Evolutionary conservation across 1,140 invertebrate genomes (phyloP), one percentile per base, ranked within the genome.

Genomic region (Catajapyx aquilonaris): DNA sequence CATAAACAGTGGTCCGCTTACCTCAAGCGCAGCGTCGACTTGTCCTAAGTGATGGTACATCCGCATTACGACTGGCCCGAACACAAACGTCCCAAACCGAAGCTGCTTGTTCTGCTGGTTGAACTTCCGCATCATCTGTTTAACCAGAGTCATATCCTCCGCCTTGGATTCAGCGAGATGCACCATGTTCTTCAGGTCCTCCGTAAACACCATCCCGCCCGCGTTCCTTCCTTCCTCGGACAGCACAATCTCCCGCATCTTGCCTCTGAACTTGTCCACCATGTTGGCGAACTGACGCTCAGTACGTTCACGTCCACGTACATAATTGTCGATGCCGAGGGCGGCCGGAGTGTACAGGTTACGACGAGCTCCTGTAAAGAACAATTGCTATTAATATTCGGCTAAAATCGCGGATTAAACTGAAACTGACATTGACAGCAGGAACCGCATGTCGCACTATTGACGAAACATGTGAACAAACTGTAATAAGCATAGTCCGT

Each of bases 11-110:
- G n/a, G n/a, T n/a, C n/a, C n/a, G n/a, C n/a, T 46, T 49, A 68
- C 60, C 46, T 71, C 44, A 4, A 78, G 45, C 15, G 80, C 80
- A 35, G 68, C 47, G 35, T 71, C 59, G 16, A 75, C 69, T 49
- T 74, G 65, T 49, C 81, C 70, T 5, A 81, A 51, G 46, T 67
- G 56, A 50, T 83, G 60, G 41, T 73, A 74, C 56, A 79, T 64
- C 45, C 83, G 61, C 79, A 88, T 83, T 0, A 79, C 61, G 7
- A 86, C 69, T 15, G 81, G 79, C 1, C 83, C 81, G 69, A 86
- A 86, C 7, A 72, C 52, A 57, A 73, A 86, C 44, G 62, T 73
- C 13, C 75, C 71, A 67, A 84, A 83, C 39, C 78, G 57, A 21
- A 76, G 48, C 41, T 76, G 66, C 37, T 68, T 65, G 42, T 72